phyloP scores from a whole-genome alignment of 2,888 invertebrate genomes.

The Philaethria dido region DNA sequence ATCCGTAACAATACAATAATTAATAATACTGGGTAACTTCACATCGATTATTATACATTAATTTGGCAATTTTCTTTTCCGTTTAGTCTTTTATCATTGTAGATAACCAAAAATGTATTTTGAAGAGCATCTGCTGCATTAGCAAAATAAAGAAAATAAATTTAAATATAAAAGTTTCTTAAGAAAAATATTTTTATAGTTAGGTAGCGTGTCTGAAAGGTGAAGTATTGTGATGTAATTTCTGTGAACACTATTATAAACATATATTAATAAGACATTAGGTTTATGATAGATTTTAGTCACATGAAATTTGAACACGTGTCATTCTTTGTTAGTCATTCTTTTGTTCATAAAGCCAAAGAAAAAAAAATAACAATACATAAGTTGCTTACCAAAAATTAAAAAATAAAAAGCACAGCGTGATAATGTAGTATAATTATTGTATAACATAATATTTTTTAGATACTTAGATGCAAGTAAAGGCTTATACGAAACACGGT shows the following conservation, averaged over 20 bases:
- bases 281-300: slow-evolving; percentile 12
- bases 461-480: slow-evolving; percentile 16
- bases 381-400: slow-evolving; percentile 27
- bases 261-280: slow-evolving; percentile 15
- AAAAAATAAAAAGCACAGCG: slow-evolving; percentile 35
- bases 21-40: slow-evolving; percentile 7
- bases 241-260: slow-evolving; percentile 10
- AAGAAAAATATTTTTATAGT: slow-evolving; percentile 33
- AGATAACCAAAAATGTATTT: slow-evolving; percentile 8
- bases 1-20: background rate
- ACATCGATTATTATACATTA: slow-evolving; percentile 6
- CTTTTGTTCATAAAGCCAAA: background rate
- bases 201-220: slow-evolving; percentile 10
- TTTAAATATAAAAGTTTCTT: slow-evolving; percentile 2
- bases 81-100: background rate
- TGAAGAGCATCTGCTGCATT: background rate
- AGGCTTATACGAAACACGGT: slow-evolving; percentile 24
- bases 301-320: slow-evolving; percentile 3
- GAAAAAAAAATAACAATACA: slow-evolving; percentile 17
- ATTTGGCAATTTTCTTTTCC: background rate
- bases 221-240: slow-evolving; percentile 28
- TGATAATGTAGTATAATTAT: slow-evolving; percentile 33
- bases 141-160: background rate
- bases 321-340: slow-evolving; percentile 3
- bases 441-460: slow-evolving; percentile 13